Base-by-base conservation (phyloP, 2,888 invertebrate genomes). In the Acronicta psi region DNA sequence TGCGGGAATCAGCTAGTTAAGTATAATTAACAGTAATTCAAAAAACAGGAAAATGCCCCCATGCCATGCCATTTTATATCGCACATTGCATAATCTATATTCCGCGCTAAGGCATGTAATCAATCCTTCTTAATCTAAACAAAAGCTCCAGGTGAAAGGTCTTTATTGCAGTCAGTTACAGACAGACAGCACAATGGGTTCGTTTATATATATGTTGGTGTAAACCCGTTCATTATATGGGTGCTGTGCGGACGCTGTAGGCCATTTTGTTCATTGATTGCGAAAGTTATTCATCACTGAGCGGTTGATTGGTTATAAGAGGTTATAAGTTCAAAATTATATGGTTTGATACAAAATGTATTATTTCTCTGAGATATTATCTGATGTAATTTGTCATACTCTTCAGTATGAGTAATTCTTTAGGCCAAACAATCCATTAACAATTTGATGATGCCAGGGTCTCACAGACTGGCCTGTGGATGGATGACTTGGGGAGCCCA, bases 121-220 rank as follows among this genome's bases (percentile, higher is more conserved):
- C 10, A 36, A 20, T 36, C 54, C 46, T 6, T 10, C 7, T 10
- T 11, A 44, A 64, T 10, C 7, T 10, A 29, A 44, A 64, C 53
- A 47, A 63, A 50, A 51, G 46, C 10, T 17, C n/a, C 31, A 2
- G 40, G 70, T 65, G 70, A 68, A 70, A 59, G 61, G 66, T 41
- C 66, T 54, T 0, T 13, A 16, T 25, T 20, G 18, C 43, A 41
- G 43, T 53, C 38, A 4, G 14, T 58, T 49, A 66, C 46, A 2
- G 25, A 37, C 43, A 2, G 50, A 59, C 68, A 65, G 14, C 25
- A 70, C 71, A 68, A 68, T 68, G 38, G 55, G 2, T 20, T 36
- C 18, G 14, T 64, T 42, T 43, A 46, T 34, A 53, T 40, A 36
- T 25, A 50, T 42, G 18, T 23, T 45, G 53, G 16, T 50, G 37